A percentile compares a stretch with the other conserved stretches of the same genome.
Evolutionary conservation across 2,113 vertebrate genomes (phyloP).

Genomic region (Triplophysa rosa): DNA sequence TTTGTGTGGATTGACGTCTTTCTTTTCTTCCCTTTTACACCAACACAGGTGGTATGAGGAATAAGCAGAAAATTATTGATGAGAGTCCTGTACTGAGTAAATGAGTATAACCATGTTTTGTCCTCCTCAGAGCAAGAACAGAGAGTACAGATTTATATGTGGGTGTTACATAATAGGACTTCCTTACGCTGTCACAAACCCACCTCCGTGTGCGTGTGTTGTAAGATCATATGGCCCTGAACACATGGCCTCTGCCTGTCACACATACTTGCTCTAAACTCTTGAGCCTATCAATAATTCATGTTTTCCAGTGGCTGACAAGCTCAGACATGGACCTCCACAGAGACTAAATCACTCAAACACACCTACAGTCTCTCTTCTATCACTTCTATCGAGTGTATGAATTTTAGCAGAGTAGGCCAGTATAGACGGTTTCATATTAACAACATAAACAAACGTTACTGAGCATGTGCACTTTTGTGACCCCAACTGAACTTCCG

Average conservation of each 20-base stretch:
- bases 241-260: conserved; percentile 35
- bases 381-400: not conserved
- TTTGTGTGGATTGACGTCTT: not conserved
- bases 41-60: too few relatives aligned
- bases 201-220: not conserved
- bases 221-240: conserved; percentile 15
- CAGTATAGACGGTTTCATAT: too few relatives aligned
- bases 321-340: conserved; percentile 27
- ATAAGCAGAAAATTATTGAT: too few relatives aligned
- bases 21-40: not conserved
- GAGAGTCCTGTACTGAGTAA: too few relatives aligned
- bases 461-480: too few relatives aligned
- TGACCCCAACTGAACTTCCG: too few relatives aligned
- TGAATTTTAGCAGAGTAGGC: too few relatives aligned
- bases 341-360: conserved; percentile 18
- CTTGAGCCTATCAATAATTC: conserved; percentile 38
- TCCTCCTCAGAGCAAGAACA: not conserved
- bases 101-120: not conserved
- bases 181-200: not conserved
- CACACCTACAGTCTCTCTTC: conserved; percentile 19
- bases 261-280: conserved; percentile 34
- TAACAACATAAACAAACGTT: too few relatives aligned
- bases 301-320: conserved; percentile 36
- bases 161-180: conserved; percentile 4
- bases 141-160: not conserved